phyloP scores from a whole-genome alignment of 2,797 vertebrate genomes.

The Leuciscus waleckii region DNA sequence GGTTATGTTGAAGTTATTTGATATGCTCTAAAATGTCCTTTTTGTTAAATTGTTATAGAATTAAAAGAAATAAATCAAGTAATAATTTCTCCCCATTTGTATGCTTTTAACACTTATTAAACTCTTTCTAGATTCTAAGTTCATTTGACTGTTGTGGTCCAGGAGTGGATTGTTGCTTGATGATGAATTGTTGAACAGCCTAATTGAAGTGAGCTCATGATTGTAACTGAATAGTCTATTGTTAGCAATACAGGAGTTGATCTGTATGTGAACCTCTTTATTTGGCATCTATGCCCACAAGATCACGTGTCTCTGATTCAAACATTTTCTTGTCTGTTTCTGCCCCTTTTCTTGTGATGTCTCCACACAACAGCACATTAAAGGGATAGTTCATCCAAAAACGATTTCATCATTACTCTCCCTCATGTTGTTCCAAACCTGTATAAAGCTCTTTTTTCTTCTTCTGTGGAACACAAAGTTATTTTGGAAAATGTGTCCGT shows the following conservation, averaged over 20 bases:
- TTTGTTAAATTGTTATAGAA: neutral
- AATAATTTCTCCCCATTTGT: neutral
- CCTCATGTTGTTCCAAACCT: neutral
- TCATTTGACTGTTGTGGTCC: slow-evolving; percentile 1
- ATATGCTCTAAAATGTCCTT: neutral
- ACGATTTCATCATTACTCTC: neutral
- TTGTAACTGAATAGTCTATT: slow-evolving; percentile 1
- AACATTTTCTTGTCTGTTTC: neutral
- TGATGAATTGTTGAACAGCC: neutral
- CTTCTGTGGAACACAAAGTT: neutral
- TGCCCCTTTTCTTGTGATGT: neutral
- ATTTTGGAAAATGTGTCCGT: neutral
- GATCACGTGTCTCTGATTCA: slow-evolving; percentile 3
- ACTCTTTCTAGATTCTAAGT: neutral
- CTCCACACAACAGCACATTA: neutral
- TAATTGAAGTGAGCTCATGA: neutral
- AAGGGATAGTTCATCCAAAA: neutral
- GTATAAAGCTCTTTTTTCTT: neutral
- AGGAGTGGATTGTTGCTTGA: neutral
- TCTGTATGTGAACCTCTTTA: neutral
- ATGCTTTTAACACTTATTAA: neutral
- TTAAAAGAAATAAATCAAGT: neutral
- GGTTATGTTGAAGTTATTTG: neutral
- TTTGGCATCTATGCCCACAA: neutral
- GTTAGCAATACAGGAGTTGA: neutral